These are phyloP conservation scores for Spodoptera litura DNA, from an alignment of 1,140 invertebrate species.

Conservation along the genomic window DNA sequence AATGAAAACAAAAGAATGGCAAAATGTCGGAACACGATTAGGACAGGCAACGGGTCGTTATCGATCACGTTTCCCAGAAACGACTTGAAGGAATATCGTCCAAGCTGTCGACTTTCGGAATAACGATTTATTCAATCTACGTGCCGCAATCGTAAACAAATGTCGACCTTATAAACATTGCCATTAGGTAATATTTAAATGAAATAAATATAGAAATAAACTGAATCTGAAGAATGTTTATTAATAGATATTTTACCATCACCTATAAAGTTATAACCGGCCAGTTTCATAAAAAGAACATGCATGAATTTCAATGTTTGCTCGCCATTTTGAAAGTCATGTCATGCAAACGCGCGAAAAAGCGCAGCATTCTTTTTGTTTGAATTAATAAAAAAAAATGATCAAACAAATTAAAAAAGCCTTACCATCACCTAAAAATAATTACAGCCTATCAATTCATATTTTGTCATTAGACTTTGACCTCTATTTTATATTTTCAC, in stretches of 20 bases:
- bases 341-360: no score
- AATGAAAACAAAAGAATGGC: slow-evolving; percentile 1
- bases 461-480: no score
- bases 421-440: no score
- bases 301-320: neutral
- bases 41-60: neutral
- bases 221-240: no score
- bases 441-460: no score
- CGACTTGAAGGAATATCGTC: slow-evolving; percentile 6
- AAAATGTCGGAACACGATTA: slow-evolving; percentile 21
- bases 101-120: slow-evolving; percentile 4
- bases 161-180: neutral
- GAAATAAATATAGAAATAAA: no score
- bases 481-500: neutral
- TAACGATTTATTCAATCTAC: slow-evolving; percentile 3
- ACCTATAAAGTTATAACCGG: neutral
- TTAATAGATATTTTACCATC: slow-evolving; percentile 10
- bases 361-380: no score
- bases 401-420: no score
- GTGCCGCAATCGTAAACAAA: slow-evolving; percentile 7
- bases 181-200: no score
- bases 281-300: neutral
- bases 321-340: no score
- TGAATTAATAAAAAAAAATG: no score
- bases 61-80: slow-evolving; percentile 27